A percentile compares a stretch with the other conserved stretches of the same genome.
Conservation (phyloP, 2,888 invertebrate species). For the Odontocolon sp. region DNA sequence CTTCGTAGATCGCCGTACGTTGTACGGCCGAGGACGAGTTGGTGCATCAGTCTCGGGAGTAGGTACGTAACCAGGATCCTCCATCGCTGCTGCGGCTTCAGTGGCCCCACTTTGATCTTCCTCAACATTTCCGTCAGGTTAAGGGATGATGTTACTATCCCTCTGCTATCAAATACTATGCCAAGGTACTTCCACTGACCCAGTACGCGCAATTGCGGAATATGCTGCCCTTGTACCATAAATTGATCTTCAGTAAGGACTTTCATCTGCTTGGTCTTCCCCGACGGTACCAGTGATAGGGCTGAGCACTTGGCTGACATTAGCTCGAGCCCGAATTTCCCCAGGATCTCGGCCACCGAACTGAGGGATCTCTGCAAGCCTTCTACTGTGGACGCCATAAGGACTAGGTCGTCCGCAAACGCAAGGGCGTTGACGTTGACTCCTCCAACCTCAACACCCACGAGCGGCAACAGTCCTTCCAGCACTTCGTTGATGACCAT, state of each 20-base stretch:
- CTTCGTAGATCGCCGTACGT: neutral
- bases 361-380: no score
- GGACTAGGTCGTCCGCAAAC: constrained; percentile 55
- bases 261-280: constrained; percentile 21
- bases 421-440: constrained; percentile 17
- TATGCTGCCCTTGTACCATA: constrained; percentile 34
- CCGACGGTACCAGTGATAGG: constrained; percentile 52
- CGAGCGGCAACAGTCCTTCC: neutral
- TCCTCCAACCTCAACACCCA: no score
- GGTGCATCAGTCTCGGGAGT: neutral
- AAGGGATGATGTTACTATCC: neutral
- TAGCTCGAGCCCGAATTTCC: neutral
- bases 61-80: neutral
- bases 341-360: neutral
- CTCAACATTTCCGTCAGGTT: neutral
- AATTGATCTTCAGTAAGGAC: neutral
- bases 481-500: constrained; percentile 47
- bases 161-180: neutral
- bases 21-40: neutral
- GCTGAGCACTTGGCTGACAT: constrained; percentile 66
- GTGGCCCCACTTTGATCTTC: constrained; percentile 1
- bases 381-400: neutral
- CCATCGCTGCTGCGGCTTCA: constrained; percentile 42
- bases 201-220: constrained; percentile 63
- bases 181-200: constrained; percentile 70